A percentile compares a stretch with the other conserved stretches of the same genome.
Evolutionary conservation across 2,113 vertebrate genomes (phyloP).

Genomic region (Ciconia stormi): DNA sequence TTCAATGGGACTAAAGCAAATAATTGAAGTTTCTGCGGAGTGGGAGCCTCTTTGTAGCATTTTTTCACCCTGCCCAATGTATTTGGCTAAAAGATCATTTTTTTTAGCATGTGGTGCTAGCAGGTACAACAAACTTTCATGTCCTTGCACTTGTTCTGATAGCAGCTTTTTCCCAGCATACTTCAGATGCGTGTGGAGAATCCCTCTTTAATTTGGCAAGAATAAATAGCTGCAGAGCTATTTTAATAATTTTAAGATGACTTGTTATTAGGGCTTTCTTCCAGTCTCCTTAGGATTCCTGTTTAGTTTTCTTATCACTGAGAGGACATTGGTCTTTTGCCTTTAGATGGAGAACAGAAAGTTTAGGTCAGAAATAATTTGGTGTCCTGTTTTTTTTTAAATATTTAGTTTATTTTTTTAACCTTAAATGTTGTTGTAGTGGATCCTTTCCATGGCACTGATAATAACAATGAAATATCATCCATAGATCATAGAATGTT

Average conservation of each 20-base stretch:
- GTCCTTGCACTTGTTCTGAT: background rate
- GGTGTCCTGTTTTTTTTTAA: background rate
- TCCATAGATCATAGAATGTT: background rate
- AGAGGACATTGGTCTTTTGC: background rate
- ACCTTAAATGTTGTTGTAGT: background rate
- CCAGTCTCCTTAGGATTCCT: background rate
- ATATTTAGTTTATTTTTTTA: background rate
- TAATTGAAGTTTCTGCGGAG: background rate
- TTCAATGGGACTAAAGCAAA: background rate
- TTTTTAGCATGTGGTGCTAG: background rate
- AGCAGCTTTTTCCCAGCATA: background rate
- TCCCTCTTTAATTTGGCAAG: background rate
- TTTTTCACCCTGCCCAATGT: background rate
- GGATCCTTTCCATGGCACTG: background rate
- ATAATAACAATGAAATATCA: background rate
- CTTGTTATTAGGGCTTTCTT: background rate
- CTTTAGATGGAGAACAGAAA: background rate
- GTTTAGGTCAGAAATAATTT: background rate
- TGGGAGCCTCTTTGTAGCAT: background rate
- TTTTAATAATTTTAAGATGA: background rate
- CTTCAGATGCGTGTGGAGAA: background rate
- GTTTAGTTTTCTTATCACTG: background rate
- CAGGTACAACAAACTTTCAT: background rate
- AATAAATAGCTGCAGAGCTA: background rate
- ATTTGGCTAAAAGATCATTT: background rate